Evolutionary conservation across 2,797 vertebrate genomes (phyloP).

Genomic region (Lophotriccus pileatus): DNA sequence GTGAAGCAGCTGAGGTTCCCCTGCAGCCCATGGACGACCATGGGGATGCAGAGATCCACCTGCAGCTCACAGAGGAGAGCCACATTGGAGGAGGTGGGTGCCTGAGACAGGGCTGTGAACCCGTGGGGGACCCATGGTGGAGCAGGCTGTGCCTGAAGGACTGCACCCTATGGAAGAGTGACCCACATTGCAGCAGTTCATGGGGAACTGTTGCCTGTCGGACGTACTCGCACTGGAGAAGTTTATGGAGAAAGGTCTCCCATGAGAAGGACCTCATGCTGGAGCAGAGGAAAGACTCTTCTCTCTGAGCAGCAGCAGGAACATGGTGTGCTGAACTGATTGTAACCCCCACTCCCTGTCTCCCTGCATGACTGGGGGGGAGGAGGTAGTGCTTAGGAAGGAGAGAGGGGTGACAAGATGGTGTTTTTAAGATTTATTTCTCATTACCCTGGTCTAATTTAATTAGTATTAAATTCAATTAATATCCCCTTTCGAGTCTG

Average conservation of each 20-base stretch:
- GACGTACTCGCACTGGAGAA: background rate
- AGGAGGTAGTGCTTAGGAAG: background rate
- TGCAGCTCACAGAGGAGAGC: accelerated
- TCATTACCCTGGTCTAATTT: background rate
- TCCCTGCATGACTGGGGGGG: background rate
- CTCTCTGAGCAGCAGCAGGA: background rate
- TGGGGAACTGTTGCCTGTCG: background rate
- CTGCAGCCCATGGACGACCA: no score
- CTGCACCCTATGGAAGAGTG: background rate
- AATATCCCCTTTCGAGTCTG: background rate
- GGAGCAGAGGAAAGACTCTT: background rate
- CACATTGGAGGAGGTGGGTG: background rate
- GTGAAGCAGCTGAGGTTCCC: background rate
- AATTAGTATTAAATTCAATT: background rate
- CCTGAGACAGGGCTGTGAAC: background rate
- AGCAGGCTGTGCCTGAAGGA: background rate
- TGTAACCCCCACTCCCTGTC: background rate
- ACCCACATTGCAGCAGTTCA: background rate
- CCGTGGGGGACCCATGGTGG: background rate
- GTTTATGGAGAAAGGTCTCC: background rate
- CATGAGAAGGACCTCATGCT: background rate
- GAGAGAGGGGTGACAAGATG: background rate
- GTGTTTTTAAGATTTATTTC: background rate
- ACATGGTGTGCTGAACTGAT: background rate
- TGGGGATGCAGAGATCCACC: background rate